phyloP scores from a whole-genome alignment of 2,888 invertebrate species.

The Dryobotodes eremita region DNA sequence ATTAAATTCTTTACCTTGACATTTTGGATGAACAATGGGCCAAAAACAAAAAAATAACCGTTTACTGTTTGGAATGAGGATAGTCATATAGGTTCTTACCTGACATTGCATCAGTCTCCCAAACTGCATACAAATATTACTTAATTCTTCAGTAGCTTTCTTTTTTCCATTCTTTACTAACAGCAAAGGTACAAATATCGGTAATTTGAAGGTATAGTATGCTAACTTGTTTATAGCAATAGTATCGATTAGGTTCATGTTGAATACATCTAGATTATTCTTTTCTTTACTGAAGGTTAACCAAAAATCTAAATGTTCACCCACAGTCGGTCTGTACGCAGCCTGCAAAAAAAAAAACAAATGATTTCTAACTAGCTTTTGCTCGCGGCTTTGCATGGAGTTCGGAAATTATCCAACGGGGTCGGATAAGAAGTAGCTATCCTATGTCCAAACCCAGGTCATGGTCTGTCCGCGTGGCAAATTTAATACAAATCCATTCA shows the following conservation, averaged over 20 bases:
- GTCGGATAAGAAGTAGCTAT: neutral
- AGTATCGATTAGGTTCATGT: slow-evolving; percentile 7
- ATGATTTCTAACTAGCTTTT: neutral
- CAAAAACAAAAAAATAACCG: neutral
- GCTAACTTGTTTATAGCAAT: slow-evolving; percentile 19
- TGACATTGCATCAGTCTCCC: slow-evolving; percentile 43
- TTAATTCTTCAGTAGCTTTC: slow-evolving; percentile 34
- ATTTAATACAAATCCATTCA: too few species aligned
- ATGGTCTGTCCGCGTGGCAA: too few species aligned
- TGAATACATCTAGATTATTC: slow-evolving; percentile 1
- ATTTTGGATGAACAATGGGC: neutral
- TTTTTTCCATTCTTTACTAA: slow-evolving; percentile 44
- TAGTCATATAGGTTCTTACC: slow-evolving; percentile 13
- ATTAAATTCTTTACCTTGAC: neutral
- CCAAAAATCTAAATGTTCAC: slow-evolving; percentile 4
- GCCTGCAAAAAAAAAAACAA: neutral
- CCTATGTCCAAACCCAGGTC: neutral
- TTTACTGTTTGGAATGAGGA: neutral
- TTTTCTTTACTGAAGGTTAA: slow-evolving; percentile 1
- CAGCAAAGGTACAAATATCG: slow-evolving; percentile 30
- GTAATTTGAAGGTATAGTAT: slow-evolving; percentile 23
- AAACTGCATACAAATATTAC: slow-evolving; percentile 26
- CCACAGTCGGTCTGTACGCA: neutral
- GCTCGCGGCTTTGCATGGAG: neutral
- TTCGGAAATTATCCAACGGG: neutral